Conservation (phyloP, 2,113 vertebrate genomes). For the Nycticorax nycticorax region DNA sequence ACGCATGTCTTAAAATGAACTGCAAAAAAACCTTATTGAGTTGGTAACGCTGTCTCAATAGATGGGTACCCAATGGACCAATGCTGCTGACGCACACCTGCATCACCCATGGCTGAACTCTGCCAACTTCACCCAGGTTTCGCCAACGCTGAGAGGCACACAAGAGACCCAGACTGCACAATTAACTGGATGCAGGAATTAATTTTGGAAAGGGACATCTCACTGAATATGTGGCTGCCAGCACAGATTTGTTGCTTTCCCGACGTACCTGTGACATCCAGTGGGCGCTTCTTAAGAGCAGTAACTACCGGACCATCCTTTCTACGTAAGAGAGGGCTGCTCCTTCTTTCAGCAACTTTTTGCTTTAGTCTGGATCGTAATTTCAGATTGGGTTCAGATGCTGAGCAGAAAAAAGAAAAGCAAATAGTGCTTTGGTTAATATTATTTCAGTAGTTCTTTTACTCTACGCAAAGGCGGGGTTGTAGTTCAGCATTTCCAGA, state of each 20-base stretch:
- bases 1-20: background rate
- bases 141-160: background rate
- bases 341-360: slow-evolving; percentile 94
- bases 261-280: slow-evolving; percentile 86
- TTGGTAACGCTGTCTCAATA: background rate
- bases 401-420: slow-evolving; percentile 58
- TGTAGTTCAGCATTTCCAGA: background rate
- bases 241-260: background rate
- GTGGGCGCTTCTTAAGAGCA: slow-evolving; percentile 89
- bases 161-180: fast-evolving
- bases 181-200: background rate
- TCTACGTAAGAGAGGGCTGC: slow-evolving; percentile 91
- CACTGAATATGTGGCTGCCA: fast-evolving
- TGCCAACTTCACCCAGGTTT: background rate
- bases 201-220: background rate
- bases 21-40: background rate
- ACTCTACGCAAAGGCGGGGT: background rate
- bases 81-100: background rate
- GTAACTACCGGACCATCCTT: slow-evolving; percentile 88
- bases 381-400: slow-evolving; percentile 97
- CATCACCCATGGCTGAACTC: background rate
- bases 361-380: slow-evolving; percentile 96
- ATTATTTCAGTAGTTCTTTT: background rate
- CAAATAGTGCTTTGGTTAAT: background rate
- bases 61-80: background rate